These are phyloP conservation scores for Lanistes nyassanus DNA, from an alignment of 1,140 invertebrate species.

Conservation along the genomic window DNA sequence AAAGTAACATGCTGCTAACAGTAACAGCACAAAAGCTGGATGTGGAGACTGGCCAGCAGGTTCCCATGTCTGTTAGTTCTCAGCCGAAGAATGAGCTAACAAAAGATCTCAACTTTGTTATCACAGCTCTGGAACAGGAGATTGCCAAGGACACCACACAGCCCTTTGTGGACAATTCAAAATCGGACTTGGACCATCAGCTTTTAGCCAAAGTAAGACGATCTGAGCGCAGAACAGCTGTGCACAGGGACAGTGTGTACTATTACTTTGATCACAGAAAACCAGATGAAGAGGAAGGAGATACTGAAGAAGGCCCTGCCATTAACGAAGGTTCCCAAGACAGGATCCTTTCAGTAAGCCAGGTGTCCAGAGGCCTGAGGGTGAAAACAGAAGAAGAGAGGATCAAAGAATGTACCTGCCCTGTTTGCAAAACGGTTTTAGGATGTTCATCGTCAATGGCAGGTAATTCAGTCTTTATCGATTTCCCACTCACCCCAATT, in stretches of 20 bases:
- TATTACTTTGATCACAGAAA: slow-evolving; percentile 13
- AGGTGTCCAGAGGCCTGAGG: background rate
- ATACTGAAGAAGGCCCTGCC: background rate
- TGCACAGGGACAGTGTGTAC: slow-evolving; percentile 17
- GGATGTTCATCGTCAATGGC: slow-evolving; percentile 30
- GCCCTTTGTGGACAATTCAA: background rate
- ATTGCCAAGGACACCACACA: background rate
- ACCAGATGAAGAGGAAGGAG: slow-evolving; percentile 8
- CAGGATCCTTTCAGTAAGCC: no score
- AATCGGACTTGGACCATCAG: background rate
- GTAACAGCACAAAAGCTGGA: background rate
- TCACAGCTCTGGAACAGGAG: slow-evolving; percentile 8
- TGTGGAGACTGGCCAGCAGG: background rate
- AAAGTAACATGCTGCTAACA: background rate
- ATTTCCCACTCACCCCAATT: background rate
- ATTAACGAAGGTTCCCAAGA: background rate
- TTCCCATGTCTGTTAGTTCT: background rate
- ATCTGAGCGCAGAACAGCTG: slow-evolving; percentile 9
- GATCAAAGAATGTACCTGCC: slow-evolving; percentile 20
- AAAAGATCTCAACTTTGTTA: background rate
- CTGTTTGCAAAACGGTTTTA: slow-evolving; percentile 28
- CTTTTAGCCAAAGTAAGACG: background rate
- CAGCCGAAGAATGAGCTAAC: background rate
- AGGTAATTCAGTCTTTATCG: slow-evolving; percentile 10
- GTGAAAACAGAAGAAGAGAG: slow-evolving; percentile 9